These are phyloP conservation scores for Celastrina argiolus DNA, from an alignment of 2,888 invertebrate genomes.

Conservation along the genomic window DNA sequence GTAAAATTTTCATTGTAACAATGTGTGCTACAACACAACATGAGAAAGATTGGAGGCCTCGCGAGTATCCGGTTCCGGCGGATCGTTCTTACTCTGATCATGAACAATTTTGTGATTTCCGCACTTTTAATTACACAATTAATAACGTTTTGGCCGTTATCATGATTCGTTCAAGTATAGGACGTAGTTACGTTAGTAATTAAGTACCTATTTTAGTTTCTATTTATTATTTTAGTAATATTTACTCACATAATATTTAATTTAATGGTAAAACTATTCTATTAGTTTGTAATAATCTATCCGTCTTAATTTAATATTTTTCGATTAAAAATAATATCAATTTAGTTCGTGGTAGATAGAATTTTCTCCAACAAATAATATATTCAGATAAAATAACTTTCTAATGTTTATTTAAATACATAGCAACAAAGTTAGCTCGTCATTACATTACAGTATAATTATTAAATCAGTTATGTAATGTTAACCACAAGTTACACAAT, in stretches of 20 bases:
- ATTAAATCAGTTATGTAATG: slow-evolving; percentile 4
- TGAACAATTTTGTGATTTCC: slow-evolving; percentile 60
- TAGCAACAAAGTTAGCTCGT: neutral
- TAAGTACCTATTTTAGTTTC: slow-evolving; percentile 2
- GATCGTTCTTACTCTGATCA: slow-evolving; percentile 66
- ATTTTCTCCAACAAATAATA: neutral
- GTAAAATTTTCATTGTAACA: slow-evolving; percentile 20
- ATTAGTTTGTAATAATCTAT: neutral
- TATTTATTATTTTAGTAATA: neutral
- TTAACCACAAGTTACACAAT: neutral
- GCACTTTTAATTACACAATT: slow-evolving; percentile 49
- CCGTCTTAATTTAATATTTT: too few species aligned
- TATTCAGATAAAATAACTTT: slow-evolving; percentile 10
- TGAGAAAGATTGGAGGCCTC: slow-evolving; percentile 53
- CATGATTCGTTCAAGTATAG: slow-evolving; percentile 8
- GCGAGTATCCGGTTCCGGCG: slow-evolving; percentile 60
- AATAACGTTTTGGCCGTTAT: slow-evolving; percentile 19
- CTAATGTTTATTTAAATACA: slow-evolving; percentile 3
- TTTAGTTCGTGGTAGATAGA: neutral
- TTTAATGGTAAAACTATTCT: neutral
- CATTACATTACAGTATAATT: neutral
- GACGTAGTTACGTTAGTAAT: slow-evolving; percentile 14
- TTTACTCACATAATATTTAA: neutral
- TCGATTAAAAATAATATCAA: too few species aligned
- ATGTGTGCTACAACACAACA: slow-evolving; percentile 26